Evolutionary conservation across 2,113 vertebrate genomes (phyloP), one percentile per base, ranked within the genome.

Genomic region (Prionailurus bengalensis): DNA sequence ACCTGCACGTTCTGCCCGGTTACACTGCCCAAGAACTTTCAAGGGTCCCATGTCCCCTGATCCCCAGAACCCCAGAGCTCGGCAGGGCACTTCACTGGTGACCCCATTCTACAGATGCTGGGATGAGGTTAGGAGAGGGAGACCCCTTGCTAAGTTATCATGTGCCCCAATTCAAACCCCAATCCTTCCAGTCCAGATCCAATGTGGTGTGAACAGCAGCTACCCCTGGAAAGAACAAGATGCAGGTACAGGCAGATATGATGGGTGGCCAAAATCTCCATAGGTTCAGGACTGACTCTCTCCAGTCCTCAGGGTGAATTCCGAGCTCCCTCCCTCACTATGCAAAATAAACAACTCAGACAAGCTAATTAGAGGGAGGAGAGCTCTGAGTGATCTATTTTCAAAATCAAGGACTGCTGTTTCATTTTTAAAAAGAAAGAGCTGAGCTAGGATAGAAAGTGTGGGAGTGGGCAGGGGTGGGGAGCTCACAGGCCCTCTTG

Each of bases 391-490:
- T 33, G 61, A 79, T 79, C 74, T 90, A 27, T 89, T 96, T 95
- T 94, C 84, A 83, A 89, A 96, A 81, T 85, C 71, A 58, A 85
- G 39, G 58, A 42, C 82, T 74, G 82, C 66, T 39, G 53, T 93
- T 96, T 96, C 66, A 45, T 89, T 94, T 94, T 83, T 27, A 68
- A 70, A 82, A 94, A 90, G 74, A 94, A 84, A 71, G n/a, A 66
- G 66, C 68, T 86, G n/a, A 83, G 73, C 14, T 68, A 92, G 71
- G 89, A 68, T 39, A 88, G 71, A 84, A 70, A 42, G 48, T 45
- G 39, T 71, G 61, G 79, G 74, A 27, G 51, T 27, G 29, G 17
- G 78, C 3, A 31, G 36, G 58, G 39, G 36, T 13, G 16, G 27
- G 29, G 45, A 53, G 17, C 45, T 68, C 25, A 0, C 29, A 42